These are phyloP conservation scores for Anomalospiza imberbis DNA, from an alignment of 2,797 vertebrate species.

Conservation along the genomic window DNA sequence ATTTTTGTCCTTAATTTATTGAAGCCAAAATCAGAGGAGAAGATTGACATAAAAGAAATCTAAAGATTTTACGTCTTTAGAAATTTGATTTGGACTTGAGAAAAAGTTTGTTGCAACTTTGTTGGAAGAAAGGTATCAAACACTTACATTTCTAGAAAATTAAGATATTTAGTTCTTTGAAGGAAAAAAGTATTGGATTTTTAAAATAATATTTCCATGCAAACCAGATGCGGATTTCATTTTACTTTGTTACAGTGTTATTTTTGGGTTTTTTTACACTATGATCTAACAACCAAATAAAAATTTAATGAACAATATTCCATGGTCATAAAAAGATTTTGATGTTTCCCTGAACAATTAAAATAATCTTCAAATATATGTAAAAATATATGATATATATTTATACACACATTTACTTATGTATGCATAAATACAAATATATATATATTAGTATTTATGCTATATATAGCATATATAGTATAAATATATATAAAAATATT, in stretches of 20 bases:
- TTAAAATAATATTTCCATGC: not conserved
- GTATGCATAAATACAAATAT: not conserved
- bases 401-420: not conserved
- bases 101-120: not conserved
- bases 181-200: not conserved
- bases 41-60: not conserved
- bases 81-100: not conserved
- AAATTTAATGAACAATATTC: not conserved
- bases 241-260: not conserved
- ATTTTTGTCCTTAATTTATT: not conserved
- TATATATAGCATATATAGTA: not conserved
- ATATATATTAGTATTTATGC: not conserved
- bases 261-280: not conserved
- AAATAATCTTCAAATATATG: not conserved
- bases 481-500: too few species aligned
- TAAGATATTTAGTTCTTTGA: not conserved
- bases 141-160: not conserved
- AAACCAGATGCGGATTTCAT: not conserved
- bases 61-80: not conserved
- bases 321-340: not conserved
- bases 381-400: not conserved
- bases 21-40: not conserved
- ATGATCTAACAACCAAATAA: not conserved
- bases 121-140: not conserved
- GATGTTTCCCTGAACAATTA: not conserved